A percentile compares a stretch with the other conserved stretches of the same genome.
These are phyloP conservation scores for Synanthedon formicaeformis DNA, from an alignment of 2,888 invertebrate species.

Conservation along the genomic window DNA sequence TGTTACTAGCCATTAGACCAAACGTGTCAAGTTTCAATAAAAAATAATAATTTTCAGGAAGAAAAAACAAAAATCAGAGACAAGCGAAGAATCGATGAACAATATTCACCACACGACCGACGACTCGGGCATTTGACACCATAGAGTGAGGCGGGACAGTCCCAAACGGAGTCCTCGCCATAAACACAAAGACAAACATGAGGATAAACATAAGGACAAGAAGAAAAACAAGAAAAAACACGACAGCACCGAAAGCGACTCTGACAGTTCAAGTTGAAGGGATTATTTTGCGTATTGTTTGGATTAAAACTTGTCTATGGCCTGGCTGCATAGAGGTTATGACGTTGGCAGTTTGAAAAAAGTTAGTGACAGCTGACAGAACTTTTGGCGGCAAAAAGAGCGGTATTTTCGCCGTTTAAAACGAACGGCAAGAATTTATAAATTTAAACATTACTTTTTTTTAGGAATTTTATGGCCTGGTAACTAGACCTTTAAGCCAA, in stretches of 20 bases:
- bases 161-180: conserved; percentile 34
- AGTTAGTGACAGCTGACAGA: neutral
- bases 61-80: conserved; percentile 53
- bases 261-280: conserved; percentile 53
- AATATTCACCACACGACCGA: conserved; percentile 61
- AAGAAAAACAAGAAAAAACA: conserved; percentile 39
- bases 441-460: too few species aligned
- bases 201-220: conserved; percentile 27
- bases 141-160: conserved; percentile 51
- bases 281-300: neutral
- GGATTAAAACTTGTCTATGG: conserved; percentile 2
- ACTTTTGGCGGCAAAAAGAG: neutral
- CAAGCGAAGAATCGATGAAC: conserved; percentile 53
- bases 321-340: neutral
- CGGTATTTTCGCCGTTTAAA: neutral
- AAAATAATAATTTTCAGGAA: conserved; percentile 24
- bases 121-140: conserved; percentile 67
- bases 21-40: too few species aligned
- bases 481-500: too few species aligned
- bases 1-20: too few species aligned
- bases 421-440: neutral
- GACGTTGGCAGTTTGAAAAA: neutral
- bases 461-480: too few species aligned
- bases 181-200: conserved; percentile 22
- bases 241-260: conserved; percentile 37